A percentile compares a stretch with the other conserved stretches of the same genome.
phyloP scores from a whole-genome alignment of 2,113 vertebrate genomes.

The Cebus imitator region DNA sequence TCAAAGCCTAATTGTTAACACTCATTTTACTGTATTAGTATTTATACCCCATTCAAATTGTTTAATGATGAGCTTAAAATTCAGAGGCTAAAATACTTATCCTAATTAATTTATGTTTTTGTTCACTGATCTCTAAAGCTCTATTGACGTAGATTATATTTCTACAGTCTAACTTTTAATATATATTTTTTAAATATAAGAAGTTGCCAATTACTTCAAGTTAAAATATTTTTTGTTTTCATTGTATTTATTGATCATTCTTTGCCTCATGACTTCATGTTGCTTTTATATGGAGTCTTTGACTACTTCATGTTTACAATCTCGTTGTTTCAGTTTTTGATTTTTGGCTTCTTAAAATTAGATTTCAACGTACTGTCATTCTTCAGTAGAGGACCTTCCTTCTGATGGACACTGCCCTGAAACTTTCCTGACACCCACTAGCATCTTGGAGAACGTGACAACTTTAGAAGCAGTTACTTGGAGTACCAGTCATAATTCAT shows the following conservation, averaged over 20 bases:
- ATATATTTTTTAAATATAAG: not conserved
- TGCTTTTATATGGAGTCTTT: not conserved
- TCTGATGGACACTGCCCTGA: not conserved
- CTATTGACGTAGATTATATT: not conserved
- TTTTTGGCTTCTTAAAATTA: not conserved
- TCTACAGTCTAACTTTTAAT: not conserved
- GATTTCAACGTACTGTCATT: not conserved
- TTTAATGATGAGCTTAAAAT: not conserved
- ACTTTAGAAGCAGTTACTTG: not conserved
- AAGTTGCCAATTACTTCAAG: not conserved
- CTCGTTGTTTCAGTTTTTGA: not conserved
- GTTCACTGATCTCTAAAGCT: not conserved
- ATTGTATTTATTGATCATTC: not conserved
- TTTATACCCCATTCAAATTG: not conserved
- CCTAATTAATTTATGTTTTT: not conserved
- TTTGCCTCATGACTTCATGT: not conserved
- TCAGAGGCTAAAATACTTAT: not conserved
- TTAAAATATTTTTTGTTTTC: not conserved
- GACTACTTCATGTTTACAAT: not conserved
- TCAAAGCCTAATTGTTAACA: not conserved
- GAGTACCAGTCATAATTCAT: not conserved
- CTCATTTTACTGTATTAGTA: not conserved
- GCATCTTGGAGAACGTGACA: not conserved
- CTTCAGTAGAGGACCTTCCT: not conserved
- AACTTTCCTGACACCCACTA: not conserved